phyloP scores from a whole-genome alignment of 2,888 invertebrate genomes.

The Heteromurus nitidus region DNA sequence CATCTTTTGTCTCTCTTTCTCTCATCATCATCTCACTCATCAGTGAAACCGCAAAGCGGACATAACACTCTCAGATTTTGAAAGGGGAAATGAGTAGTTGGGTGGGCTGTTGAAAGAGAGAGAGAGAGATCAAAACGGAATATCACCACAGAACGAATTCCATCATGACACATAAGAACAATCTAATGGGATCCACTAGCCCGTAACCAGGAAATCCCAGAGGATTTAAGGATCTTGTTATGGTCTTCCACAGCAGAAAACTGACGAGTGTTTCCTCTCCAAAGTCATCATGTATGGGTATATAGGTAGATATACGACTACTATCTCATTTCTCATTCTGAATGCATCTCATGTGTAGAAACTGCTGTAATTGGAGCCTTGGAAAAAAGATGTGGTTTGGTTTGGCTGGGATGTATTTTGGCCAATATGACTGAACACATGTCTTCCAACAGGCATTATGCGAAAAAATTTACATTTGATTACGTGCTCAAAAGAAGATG shows the following conservation, averaged over 20 bases:
- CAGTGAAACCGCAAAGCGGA: no score
- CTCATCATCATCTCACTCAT: no score
- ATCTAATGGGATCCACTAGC: neutral
- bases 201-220: conserved; percentile 20
- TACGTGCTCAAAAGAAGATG: no score
- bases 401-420: neutral
- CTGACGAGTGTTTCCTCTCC: neutral
- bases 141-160: conserved; percentile 1
- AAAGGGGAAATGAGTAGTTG: no score
- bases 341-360: neutral
- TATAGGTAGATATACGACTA: neutral
- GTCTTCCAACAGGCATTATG: neutral
- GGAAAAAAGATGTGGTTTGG: no score
- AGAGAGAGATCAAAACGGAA: conserved; percentile 10
- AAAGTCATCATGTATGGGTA: neutral
- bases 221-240: conserved; percentile 30
- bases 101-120: no score
- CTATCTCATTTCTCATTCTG: neutral
- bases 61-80: no score
- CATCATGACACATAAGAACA: neutral
- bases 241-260: conserved; percentile 1
- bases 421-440: neutral
- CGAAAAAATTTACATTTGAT: neutral
- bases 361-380: neutral
- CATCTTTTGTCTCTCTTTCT: no score